These are phyloP conservation scores for Bombyx mori DNA, from an alignment of 1,140 invertebrate genomes.

Conservation along the genomic window ASM3026992v2 NC_085133.1:6568001-6568500, in stretches of 20 bases:
- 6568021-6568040: too few species aligned
- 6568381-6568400: constrained; percentile 31
- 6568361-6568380: constrained; percentile 41
- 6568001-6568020: too few species aligned
- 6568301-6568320: constrained; percentile 54
- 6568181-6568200: too few species aligned
- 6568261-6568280: constrained; percentile 1
- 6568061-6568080: too few species aligned
- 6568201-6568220: too few species aligned
- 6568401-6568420: constrained; percentile 29
- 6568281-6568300: constrained; percentile 28
- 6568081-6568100: neutral
- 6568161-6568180: too few species aligned
- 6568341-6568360: constrained; percentile 39
- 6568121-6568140: too few species aligned
- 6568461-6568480: neutral
- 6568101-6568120: too few species aligned
- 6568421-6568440: constrained; percentile 10
- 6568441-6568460: neutral
- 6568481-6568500: too few species aligned
- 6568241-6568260: neutral
- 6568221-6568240: too few species aligned
- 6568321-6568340: constrained; percentile 44
- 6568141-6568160: too few species aligned
- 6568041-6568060: too few species aligned